Percentiles rank a stretch among this genome's conserved stretches.
phyloP scores from a whole-genome alignment of 2,113 vertebrate species.

The Thunnus maccoyii region DNA sequence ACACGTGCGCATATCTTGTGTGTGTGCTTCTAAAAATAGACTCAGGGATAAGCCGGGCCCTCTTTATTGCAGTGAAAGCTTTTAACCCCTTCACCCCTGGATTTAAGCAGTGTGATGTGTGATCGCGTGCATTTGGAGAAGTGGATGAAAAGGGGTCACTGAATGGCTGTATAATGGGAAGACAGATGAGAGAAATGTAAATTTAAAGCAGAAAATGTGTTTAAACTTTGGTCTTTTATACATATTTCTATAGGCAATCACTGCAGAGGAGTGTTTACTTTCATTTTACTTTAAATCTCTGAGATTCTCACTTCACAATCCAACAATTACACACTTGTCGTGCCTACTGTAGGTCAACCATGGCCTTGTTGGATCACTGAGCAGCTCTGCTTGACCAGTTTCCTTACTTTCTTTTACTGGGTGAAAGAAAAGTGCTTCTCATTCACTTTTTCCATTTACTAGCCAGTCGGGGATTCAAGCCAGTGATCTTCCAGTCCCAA shows the following conservation, averaged over 20 bases:
- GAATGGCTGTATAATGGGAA: neutral
- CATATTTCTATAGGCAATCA: neutral
- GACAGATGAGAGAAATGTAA: conserved; percentile 4
- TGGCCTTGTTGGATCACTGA: neutral
- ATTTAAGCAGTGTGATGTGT: conserved; percentile 43
- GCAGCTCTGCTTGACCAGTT: conserved; percentile 7
- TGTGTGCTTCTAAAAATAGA: conserved; percentile 80
- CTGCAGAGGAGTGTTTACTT: conserved; percentile 14
- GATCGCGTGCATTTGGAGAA: conserved; percentile 37
- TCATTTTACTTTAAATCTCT: neutral
- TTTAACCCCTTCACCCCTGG: conserved; percentile 80
- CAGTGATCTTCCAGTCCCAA: conserved; percentile 28
- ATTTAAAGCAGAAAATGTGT: conserved; percentile 5
- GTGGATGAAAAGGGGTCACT: conserved; percentile 45
- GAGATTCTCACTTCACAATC: neutral
- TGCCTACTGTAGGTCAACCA: too few relatives aligned
- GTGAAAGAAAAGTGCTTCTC: conserved; percentile 1
- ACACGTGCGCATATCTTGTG: conserved; percentile 71
- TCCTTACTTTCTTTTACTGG: neutral
- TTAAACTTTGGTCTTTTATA: neutral
- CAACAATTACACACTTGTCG: neutral
- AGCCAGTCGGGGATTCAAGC: neutral
- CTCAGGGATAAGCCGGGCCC: conserved; percentile 76
- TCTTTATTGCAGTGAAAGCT: conserved; percentile 80
- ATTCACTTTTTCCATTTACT: conserved; percentile 39